Base-by-base conservation (phyloP, 2,888 invertebrate genomes). In the Andrena haemorrhoa region DNA sequence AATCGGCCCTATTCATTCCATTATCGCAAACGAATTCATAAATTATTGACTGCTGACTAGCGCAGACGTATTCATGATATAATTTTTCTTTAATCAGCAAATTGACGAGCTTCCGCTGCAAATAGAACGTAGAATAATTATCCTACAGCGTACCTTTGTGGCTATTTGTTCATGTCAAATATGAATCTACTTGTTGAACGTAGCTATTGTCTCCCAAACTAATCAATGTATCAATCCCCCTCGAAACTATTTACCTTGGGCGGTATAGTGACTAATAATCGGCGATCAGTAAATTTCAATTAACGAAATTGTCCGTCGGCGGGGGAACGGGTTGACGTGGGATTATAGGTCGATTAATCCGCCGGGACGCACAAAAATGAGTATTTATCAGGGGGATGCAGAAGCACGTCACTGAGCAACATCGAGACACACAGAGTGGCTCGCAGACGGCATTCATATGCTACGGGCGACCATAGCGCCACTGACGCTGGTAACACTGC, bases 401-500 rank as follows among this genome's bases (percentile, higher is more conserved):
- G 53, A 47, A 61, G 75, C 16, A 69, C 69, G 61, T 63, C 73
- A 63, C 12, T 31, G 33, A 53, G 64, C 68, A 64, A 71, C 60
- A 77, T 49, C 41, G 33, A 63, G 77, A 71, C 74, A 70, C 53
- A 68, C 51, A 56, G 72, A 71, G 49, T 82, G 86, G 85, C 89
- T 41, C 86, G 87, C 85, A 89, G 90, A 86, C 88, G 83, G 89
- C 91, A 93, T 93, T 93, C 92, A 92, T 92, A 93, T 92, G 92
- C 92, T 89, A 88, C 88, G 87, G 91, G 90, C 87, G 85, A 84
- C 86, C 88, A 89, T 89, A 88, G 90, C 90, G 89, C 90, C 89
- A 78, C 90, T 88, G 88, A 88, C 86, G 87, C 86, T 91, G 88
- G 91, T 92, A 93, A 93, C 93, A 93, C 91, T 93, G 93, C 89